Evolutionary conservation across 1,140 invertebrate genomes (phyloP), one percentile per base, ranked within the genome.

Genomic region (Polypedilum vanderplanki): DNA sequence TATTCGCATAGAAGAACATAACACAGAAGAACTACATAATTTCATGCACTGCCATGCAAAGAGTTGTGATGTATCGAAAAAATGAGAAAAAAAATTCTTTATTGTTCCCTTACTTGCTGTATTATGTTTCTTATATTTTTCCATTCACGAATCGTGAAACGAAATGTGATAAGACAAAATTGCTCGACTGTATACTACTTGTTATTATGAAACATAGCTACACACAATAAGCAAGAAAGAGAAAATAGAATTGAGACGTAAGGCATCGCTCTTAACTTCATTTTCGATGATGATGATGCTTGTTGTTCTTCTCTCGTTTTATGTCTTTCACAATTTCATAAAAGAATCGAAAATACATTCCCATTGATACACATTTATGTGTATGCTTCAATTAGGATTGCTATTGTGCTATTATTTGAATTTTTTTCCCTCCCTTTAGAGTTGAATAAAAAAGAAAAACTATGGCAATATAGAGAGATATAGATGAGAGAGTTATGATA

Each of bases 101-200:
- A 33, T 33, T 33, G 24, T 33, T 33, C 24, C 24, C 24, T 33
- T 5, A 33, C 24, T 33, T 33, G 24, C 24, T 33, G 24, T 33
- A 33, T 33, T 33, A 33, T 33, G 24, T 3, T 33, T 33, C 24
- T 33, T 33, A 1, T 33, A 33, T 33, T 33, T 33, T 5, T 15
- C 9, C 46, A 4, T 57, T 57, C n/a, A 57, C 46, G n/a, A 57
- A n/a, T n/a, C n/a, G 46, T n/a, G 46, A 57, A 57, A 57, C 12
- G 46, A 57, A 57, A 57, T 57, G 46, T 57, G 46, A 57, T 57
- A 57, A 57, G 46, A 57, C 46, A 57, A 57, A 57, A 57, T 57
- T 57, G 46, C 12, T 57, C 12, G 9, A 12, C n/a, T 57, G 12
- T 57, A n/a, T 57, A n/a, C 46, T 57, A 57, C 46, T 57, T 57